Evolutionary conservation across 2,797 vertebrate genomes (phyloP), one percentile per base, ranked within the genome.

Genomic region (Chromis chromis): DNA sequence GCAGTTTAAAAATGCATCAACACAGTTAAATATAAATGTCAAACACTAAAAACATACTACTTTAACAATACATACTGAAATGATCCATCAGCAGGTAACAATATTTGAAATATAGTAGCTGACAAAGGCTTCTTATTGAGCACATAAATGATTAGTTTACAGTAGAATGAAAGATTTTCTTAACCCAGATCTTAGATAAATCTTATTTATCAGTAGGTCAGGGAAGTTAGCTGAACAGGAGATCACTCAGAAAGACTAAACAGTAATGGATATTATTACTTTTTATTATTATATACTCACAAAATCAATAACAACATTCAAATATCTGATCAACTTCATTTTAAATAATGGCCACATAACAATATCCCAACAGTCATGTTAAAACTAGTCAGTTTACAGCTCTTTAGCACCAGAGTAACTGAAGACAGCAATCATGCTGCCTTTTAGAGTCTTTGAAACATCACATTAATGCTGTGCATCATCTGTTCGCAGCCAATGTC

Each of bases 341-440:
- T 83, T 62, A 79, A 78, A 74, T 28, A 66, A 48, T 33, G 50
- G 21, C 42, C 57, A 75, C 25, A 64, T 49, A 19, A 57, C 70
- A 65, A 59, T 10, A 9, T 33, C 33, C 33, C 3, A 53, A 48
- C 10, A 69, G 6, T 39, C 2, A 4, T 24, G 11, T 78, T 74
- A 46, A 66, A 74, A 42, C 46, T 52, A 53, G 50, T 54, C 33
- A 63, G 11, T 79, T 65, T 49, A 74, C 19, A 50, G 44, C 31
- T 70, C 28, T 7, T 79, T 79, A 82, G 79, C 88, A 85, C 76
- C 83, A 73, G 58, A 16, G 12, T 67, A 42, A 67, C 27, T 60
- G 8, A 28, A 36, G 42, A 66, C 62, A 73, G 36, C 48, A 17
- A 68, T 64, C 42, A n/a, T 7, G 2, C 42, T 54, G 48, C 24